These are phyloP conservation scores for Apocrypta bakeri DNA, from an alignment of 1,140 invertebrate genomes.

Conservation along the genomic window DNA sequence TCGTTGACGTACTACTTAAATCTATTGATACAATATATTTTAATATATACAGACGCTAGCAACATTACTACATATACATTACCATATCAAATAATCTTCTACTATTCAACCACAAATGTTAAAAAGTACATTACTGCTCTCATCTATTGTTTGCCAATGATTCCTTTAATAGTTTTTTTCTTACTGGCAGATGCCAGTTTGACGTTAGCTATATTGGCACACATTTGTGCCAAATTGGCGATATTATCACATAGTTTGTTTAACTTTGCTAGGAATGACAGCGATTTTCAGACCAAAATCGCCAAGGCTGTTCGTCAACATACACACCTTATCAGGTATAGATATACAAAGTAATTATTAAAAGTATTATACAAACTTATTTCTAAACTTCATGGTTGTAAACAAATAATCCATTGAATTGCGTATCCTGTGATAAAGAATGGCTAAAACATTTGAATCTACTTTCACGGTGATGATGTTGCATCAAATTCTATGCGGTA, in stretches of 20 bases:
- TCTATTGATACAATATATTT: no score
- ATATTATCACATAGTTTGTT: background rate
- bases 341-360: no score
- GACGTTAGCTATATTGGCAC: background rate
- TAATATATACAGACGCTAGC: slow-evolving; percentile 7
- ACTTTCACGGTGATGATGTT: background rate
- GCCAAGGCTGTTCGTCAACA: no score
- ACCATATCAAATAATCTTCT: slow-evolving; percentile 17
- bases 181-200: slow-evolving; percentile 10
- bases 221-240: slow-evolving; percentile 10
- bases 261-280: background rate
- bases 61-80: slow-evolving; percentile 19
- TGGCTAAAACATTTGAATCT: no score
- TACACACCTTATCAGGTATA: no score
- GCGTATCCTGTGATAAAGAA: no score
- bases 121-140: background rate
- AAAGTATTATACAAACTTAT: no score
- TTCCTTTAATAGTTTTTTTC: slow-evolving; percentile 6
- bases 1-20: no score
- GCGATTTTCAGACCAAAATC: background rate
- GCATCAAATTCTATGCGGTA: no score
- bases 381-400: no score
- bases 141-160: background rate
- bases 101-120: background rate
- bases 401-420: no score